Evolutionary conservation across 2,113 vertebrate species (phyloP).

Genomic region (Acanthisitta chloris): DNA sequence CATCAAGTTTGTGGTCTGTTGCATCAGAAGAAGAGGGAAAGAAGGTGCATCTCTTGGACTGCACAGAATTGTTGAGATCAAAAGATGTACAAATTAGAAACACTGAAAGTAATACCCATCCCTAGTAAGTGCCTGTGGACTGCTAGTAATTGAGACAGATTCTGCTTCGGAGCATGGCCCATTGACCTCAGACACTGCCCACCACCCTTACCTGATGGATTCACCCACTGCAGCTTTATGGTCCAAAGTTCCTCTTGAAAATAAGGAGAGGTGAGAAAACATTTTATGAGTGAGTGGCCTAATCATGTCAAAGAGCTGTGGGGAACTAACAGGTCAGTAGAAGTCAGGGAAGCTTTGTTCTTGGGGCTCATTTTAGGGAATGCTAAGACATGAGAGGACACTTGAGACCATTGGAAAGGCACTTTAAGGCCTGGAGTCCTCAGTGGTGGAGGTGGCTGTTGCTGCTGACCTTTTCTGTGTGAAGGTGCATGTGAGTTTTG

Average conservation of each 20-base stretch:
- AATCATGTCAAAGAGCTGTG: not conserved
- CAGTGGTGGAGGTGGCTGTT: not conserved
- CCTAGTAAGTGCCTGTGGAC: not conserved
- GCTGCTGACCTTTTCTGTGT: not conserved
- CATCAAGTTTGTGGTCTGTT: not conserved
- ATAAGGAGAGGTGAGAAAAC: not conserved
- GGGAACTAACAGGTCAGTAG: not conserved
- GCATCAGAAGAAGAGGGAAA: not conserved
- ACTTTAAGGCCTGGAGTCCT: not conserved
- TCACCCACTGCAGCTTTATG: not conserved
- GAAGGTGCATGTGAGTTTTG: not conserved
- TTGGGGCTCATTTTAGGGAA: not conserved
- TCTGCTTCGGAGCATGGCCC: not conserved
- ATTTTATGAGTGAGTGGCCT: not conserved
- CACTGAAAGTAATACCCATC: not conserved
- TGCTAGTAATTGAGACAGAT: not conserved
- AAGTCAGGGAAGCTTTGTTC: not conserved
- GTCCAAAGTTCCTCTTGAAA: not conserved
- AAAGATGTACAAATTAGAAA: not conserved
- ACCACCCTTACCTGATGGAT: accelerated
- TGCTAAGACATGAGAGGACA: not conserved
- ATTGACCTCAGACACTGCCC: not conserved
- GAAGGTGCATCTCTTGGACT: not conserved
- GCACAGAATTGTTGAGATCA: not conserved
- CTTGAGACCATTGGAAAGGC: not conserved